Base-by-base conservation (phyloP, 1,140 invertebrate genomes). In the Leptinotarsa lineolata region DNA sequence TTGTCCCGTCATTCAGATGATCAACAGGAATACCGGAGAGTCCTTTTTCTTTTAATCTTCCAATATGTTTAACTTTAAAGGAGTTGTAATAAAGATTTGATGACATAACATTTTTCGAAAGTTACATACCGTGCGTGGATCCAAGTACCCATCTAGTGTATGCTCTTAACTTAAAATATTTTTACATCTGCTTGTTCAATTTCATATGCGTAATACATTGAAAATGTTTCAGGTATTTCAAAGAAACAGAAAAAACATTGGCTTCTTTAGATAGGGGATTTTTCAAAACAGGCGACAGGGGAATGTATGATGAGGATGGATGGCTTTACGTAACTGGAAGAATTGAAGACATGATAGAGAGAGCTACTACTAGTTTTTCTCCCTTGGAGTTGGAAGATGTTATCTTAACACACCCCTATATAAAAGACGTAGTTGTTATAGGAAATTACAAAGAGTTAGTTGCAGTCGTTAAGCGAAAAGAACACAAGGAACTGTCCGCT, bases 261-360 rank as follows among this genome's bases (percentile, higher is more conserved):
- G 63, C 61, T n/a, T 21, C 69, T 1, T 72, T 79, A 39, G 75
- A 76, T 24, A 76, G 93, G 65, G 87, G 86, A 18, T 90, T 86
- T 80, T 86, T 92, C 22, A 88, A 88, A 79, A 92, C 92, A 67
- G 92, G 92, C 44, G 92, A 94, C 79, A 85, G 93, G 24, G 90
- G 88, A 0, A 91, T 89, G 74, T 88, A 89, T 69, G 90, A 93
- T 74, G 84, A 89, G 66, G 85, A 90, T 11, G 89, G 87, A 0
- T 89, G 87, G 69, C 86, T 93, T 45, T 91, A 86, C 72, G 86
- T 93, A 58, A 86, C 89, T 15, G 92, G 92, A 70, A 85, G 92
- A 68, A 82, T 92, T 30, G 92, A 92, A 73, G 92, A 93, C 78
- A 85, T 93, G 20, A 76, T 80, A 18, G 22, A 44, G 8, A 22